Percentiles rank a stretch among this genome's conserved stretches.
These are phyloP conservation scores for Sebastes iracundus DNA, from an alignment of 2,797 vertebrate species.

Conservation along the genomic window DNA sequence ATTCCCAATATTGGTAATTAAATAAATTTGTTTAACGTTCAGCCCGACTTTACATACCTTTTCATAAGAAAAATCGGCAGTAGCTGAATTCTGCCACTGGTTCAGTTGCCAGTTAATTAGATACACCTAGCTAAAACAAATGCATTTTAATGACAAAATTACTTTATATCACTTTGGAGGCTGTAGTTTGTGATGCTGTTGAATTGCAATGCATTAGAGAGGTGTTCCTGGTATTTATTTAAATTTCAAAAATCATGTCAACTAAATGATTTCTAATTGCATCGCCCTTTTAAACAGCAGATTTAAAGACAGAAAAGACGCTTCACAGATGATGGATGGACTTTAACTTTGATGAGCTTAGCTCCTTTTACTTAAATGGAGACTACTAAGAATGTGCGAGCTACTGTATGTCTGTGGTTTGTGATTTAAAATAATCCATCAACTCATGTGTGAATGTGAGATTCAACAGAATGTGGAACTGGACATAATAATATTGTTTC, in stretches of 20 bases:
- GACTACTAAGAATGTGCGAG: not conserved
- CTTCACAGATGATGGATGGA: slow-evolving; percentile 46
- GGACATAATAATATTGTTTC: not conserved
- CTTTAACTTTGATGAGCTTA: not conserved
- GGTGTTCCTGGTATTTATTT: not conserved
- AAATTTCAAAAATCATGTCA: not conserved
- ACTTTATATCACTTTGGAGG: not conserved
- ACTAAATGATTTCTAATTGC: not conserved
- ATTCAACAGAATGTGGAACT: slow-evolving; percentile 10
- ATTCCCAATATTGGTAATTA: not conserved
- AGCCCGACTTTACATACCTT: not conserved
- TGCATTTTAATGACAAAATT: not conserved
- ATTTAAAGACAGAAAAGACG: slow-evolving; percentile 50
- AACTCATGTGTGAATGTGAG: not conserved
- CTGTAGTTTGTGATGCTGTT: not conserved
- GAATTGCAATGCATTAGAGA: not conserved
- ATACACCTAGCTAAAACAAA: not conserved
- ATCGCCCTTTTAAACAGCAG: not conserved
- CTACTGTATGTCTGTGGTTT: slow-evolving; percentile 1
- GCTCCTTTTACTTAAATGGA: not conserved
- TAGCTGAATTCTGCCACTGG: not conserved
- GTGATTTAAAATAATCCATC: slow-evolving; percentile 13
- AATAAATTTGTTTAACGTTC: not conserved
- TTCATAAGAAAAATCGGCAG: not conserved
- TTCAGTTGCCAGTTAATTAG: not conserved